These are phyloP conservation scores for Catostylus mosaicus DNA, from an alignment of 30 jellyfish, hydroid and myxozoan species.

Conservation along the genomic window DNA sequence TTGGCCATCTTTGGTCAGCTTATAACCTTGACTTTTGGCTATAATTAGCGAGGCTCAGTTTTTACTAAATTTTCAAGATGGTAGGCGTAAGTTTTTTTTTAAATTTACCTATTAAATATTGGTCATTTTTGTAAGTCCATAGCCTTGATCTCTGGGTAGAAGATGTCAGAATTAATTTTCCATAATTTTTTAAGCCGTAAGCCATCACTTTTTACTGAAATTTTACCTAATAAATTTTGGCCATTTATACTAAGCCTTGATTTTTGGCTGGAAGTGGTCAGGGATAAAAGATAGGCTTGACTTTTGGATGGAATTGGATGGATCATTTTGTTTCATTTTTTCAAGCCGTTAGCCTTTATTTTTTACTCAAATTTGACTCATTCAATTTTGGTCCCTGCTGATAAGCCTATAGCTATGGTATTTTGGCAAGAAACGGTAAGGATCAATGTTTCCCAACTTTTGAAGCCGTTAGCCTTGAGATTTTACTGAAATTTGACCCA, in stretches of 20 bases:
- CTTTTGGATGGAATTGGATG: no score
- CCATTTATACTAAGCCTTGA: background rate
- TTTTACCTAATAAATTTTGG: background rate
- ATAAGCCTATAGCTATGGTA: background rate
- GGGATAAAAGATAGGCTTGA: no score
- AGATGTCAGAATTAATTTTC: background rate
- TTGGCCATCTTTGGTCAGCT: no score
- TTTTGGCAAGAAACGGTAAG: background rate
- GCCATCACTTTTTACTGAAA: background rate
- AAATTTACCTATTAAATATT: background rate
- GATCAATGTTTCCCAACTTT: background rate
- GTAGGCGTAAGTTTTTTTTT: background rate
- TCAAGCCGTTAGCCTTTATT: background rate
- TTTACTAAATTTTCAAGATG: background rate
- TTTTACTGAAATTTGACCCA: background rate
- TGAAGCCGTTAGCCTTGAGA: background rate
- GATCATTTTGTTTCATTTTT: no score
- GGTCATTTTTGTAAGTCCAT: background rate
- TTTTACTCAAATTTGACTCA: background rate
- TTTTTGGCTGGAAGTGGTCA: background rate
- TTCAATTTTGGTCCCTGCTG: background rate
- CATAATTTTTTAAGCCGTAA: background rate
- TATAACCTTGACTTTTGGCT: background rate
- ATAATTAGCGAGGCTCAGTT: no score
- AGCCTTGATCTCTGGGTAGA: background rate